Conservation (phyloP, 1,140 invertebrate genomes). For the Rhysida immarginata region DNA sequence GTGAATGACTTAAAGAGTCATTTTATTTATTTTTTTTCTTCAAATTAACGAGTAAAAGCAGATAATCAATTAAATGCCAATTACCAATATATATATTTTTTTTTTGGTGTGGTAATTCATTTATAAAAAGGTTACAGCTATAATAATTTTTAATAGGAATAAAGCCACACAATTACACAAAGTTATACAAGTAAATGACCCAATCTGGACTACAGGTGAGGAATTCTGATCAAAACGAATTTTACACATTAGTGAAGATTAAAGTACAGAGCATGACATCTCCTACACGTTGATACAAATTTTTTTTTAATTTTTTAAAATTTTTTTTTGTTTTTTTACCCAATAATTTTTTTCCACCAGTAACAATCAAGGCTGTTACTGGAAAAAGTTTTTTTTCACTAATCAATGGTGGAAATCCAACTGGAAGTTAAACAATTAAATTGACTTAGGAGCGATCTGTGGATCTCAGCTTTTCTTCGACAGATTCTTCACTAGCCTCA, state of each 20-base stretch:
- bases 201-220: not conserved
- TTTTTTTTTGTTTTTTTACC: not conserved
- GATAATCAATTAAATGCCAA: no score
- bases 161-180: not conserved
- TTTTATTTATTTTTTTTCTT: no score
- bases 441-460: slow-evolving; percentile 72
- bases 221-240: not conserved
- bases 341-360: not conserved
- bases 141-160: no score
- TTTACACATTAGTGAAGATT: slow-evolving; percentile 2
- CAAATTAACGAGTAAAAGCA: no score
- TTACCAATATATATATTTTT: no score
- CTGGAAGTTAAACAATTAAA: not conserved
- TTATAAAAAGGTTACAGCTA: no score
- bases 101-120: no score
- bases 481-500: slow-evolving; percentile 76
- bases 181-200: slow-evolving; percentile 2
- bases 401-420: not conserved
- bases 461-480: slow-evolving; percentile 79
- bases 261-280: slow-evolving; percentile 2
- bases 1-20: no score
- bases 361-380: not conserved
- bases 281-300: not conserved
- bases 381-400: not conserved
- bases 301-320: not conserved